These are phyloP conservation scores for Bombus consobrinus DNA, from an alignment of 1,140 invertebrate species.

Conservation along the genomic window DNA sequence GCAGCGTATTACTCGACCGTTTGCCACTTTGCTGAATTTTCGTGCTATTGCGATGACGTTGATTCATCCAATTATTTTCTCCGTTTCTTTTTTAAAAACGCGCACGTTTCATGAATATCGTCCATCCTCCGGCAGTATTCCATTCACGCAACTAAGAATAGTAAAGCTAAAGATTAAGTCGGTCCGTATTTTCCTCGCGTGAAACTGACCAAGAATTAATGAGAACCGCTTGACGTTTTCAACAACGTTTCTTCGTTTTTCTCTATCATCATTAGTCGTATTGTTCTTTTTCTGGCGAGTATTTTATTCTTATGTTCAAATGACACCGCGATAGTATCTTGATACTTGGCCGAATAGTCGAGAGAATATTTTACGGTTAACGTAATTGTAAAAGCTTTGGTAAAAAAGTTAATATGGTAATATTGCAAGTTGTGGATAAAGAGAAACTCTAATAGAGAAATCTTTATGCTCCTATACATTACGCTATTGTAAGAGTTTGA, in stretches of 20 bases:
- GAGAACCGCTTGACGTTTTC: neutral
- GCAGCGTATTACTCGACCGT: conserved; percentile 3
- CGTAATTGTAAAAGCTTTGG: too few species aligned
- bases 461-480: too few species aligned
- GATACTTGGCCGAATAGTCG: too few species aligned
- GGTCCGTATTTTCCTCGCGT: neutral
- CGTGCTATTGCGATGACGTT: neutral
- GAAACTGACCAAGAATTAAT: neutral
- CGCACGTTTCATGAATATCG: neutral
- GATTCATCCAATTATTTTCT: neutral
- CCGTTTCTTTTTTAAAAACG: neutral
- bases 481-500: too few species aligned
- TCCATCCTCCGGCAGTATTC: neutral
- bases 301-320: too few species aligned
- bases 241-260: neutral
- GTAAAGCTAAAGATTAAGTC: neutral
- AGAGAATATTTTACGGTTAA: neutral
- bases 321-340: too few species aligned
- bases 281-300: too few species aligned
- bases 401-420: too few species aligned
- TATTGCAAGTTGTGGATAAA: too few species aligned
- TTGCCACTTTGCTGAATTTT: neutral
- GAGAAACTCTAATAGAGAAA: too few species aligned
- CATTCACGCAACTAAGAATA: neutral
- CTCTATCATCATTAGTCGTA: too few species aligned